Evolutionary conservation across 2,113 vertebrate species (phyloP).

Genomic region (Pteronura brasiliensis): DNA sequence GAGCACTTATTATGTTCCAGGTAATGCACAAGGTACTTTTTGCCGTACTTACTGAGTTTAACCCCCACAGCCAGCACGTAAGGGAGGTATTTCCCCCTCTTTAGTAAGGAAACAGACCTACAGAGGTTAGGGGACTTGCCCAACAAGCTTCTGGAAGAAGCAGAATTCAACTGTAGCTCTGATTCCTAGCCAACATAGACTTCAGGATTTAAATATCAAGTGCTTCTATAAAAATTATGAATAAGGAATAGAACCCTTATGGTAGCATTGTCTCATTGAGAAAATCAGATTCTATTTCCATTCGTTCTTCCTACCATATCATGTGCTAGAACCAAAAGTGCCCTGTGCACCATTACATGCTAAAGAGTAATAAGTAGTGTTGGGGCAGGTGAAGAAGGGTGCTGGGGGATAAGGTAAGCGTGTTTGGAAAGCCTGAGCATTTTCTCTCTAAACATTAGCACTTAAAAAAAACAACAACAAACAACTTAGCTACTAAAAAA

Average conservation of each 20-base stretch:
- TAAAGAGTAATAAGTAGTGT: fast-evolving
- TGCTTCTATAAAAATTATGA: background rate
- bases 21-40: slow-evolving; percentile 33
- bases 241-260: background rate
- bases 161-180: background rate
- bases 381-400: background rate
- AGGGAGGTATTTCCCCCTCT: background rate
- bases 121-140: background rate
- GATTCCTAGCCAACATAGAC: background rate
- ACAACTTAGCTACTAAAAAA: background rate
- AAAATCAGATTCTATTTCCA: background rate
- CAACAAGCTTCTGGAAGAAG: background rate
- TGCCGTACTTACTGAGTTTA: background rate
- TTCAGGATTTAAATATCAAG: background rate
- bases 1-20: slow-evolving; percentile 65
- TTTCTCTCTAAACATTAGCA: background rate
- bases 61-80: background rate
- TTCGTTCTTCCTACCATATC: background rate
- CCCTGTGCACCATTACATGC: background rate
- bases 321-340: background rate
- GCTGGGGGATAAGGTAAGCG: background rate
- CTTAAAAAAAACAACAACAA: background rate
- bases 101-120: background rate
- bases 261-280: background rate
- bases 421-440: background rate